Evolutionary conservation across 2,113 vertebrate genomes (phyloP), one percentile per base, ranked within the genome.

Genomic region (Xiphias gladius): DNA sequence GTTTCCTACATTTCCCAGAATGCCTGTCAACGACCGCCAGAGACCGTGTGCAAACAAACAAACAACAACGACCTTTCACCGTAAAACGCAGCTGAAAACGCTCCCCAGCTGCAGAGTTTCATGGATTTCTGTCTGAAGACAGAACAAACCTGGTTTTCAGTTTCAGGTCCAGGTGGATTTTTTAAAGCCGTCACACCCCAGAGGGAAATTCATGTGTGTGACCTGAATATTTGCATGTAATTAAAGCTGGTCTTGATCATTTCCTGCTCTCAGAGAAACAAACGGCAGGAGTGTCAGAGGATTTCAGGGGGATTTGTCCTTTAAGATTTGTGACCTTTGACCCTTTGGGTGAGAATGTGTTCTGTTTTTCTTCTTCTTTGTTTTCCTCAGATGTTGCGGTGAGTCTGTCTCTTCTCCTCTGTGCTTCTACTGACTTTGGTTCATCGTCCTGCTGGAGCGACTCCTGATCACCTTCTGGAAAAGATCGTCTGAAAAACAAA

Each of bases 401-500:
- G 16, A 46, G 39, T 2, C 52, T 64, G 68, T 50, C 69, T 55
- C 70, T 32, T 46, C 39, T 22, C 58, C 24, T 61, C 26, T 1
- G 19, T 28, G 10, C 22, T n/a, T 63, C 88, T 88, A 94, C 85
- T 95, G 88, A 37, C 75, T 69, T n/a, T 39, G 74, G 57, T 48
- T 84, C 66, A 95, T 91, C 17, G 73, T 93, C 83, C 82, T 93
- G 85, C 94, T 96, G 89, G 94, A 94, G 43, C 86, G 91, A 52
- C 94, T 95, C 54, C 67, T 83, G 75, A 94, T 4, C 24, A 96
- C 90, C 83, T 93, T 95, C 57, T 94, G 87, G 88, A 96, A 95
- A 41, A 95, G 92, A 4, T 94, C 91, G 13, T 95, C 95, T 96
- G 89, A 64, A 5, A 28, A 5, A 59, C 13, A 80, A 0, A 20